phyloP scores from a whole-genome alignment of 64 coral and sea anemone species.

The Montipora sp. region DNA sequence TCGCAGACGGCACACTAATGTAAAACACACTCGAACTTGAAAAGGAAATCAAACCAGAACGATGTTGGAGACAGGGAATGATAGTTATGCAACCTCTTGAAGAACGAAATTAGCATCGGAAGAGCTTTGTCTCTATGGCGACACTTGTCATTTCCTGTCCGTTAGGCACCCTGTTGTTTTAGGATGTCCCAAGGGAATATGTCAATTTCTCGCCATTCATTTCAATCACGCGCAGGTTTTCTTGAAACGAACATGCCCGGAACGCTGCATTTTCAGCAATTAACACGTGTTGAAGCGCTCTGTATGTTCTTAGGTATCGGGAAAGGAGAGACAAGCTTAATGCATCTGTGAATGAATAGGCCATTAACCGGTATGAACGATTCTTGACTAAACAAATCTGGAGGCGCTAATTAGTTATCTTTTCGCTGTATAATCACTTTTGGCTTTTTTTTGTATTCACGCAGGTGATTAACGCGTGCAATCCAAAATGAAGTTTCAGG shows the following conservation, averaged over 20 bases:
- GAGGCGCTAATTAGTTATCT: conserved; percentile 66
- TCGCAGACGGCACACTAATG: background rate
- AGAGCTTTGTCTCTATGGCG: conserved; percentile 83
- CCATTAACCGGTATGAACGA: conserved; percentile 55
- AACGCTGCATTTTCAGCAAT: conserved; percentile 11
- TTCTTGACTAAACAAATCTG: conserved; percentile 61
- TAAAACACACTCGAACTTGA: too few species aligned
- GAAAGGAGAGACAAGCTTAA: background rate
- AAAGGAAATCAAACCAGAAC: background rate
- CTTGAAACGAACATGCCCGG: conserved; percentile 26
- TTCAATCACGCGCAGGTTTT: conserved; percentile 2
- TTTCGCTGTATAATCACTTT: conserved; percentile 40
- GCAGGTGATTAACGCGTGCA: conserved; percentile 45
- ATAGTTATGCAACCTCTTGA: conserved; percentile 5
- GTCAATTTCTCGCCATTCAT: conserved; percentile 28
- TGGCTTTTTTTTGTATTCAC: conserved; percentile 21
- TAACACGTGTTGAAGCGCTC: conserved; percentile 16
- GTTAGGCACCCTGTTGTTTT: conserved; percentile 64
- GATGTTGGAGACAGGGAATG: conserved; percentile 27
- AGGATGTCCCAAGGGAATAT: conserved; percentile 69
- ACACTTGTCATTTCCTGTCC: conserved; percentile 77
- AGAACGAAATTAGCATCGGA: conserved; percentile 75
- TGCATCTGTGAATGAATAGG: background rate
- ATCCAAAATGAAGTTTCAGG: conserved; percentile 28
- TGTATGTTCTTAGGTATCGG: background rate